Evolutionary conservation across 1,140 invertebrate genomes (phyloP).

Genomic region (Lanistes nyassanus): DNA sequence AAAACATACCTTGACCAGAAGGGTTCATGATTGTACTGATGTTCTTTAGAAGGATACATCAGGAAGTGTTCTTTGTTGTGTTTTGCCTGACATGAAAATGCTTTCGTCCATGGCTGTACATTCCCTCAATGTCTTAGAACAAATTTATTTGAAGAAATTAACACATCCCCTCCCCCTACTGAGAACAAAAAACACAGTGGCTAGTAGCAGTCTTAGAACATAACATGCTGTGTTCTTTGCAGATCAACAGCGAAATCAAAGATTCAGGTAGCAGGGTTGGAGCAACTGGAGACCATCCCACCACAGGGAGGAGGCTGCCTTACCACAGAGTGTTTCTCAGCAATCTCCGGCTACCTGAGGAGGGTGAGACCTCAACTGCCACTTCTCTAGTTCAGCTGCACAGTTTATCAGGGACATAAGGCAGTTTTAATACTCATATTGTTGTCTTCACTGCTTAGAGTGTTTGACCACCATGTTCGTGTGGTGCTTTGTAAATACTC

Average conservation of each 20-base stretch:
- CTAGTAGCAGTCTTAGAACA: too few species aligned
- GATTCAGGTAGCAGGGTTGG: slow-evolving; percentile 62
- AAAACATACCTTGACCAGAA: neutral
- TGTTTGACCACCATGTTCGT: too few species aligned
- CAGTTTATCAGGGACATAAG: slow-evolving; percentile 4
- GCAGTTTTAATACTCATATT: neutral
- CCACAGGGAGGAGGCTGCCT: slow-evolving; percentile 74
- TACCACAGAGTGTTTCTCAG: slow-evolving; percentile 72
- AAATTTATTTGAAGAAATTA: neutral
- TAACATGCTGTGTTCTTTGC: slow-evolving; percentile 10
- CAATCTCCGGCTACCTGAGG: slow-evolving; percentile 76
- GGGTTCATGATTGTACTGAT: neutral
- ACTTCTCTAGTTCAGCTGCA: neutral
- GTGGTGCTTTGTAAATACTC: too few species aligned
- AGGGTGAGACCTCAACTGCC: slow-evolving; percentile 64
- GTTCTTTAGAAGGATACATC: neutral
- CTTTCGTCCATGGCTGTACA: neutral
- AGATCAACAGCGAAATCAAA: slow-evolving; percentile 34
- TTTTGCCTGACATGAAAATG: neutral
- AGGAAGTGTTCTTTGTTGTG: neutral
- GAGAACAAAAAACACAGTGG: neutral
- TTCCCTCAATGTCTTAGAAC: neutral
- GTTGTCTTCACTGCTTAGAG: neutral
- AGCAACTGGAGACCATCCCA: slow-evolving; percentile 79
- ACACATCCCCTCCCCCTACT: too few species aligned